Evolutionary conservation across 2,888 invertebrate species (phyloP), one percentile per base, ranked within the genome.

Genomic region (Pocota personata): DNA sequence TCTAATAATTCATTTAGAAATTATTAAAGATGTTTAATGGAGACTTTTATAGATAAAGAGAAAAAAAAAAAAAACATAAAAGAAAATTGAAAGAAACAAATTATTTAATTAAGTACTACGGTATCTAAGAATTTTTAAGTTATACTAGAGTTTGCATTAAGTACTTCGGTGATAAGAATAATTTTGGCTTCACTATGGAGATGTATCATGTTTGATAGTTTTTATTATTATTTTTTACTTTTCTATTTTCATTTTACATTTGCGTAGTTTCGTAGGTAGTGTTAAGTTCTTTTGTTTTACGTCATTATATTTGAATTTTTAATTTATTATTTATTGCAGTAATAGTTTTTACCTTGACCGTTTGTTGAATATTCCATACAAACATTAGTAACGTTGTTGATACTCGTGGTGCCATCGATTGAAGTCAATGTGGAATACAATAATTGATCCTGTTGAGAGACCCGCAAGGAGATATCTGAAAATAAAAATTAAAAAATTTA

Each of bases 401-500:
- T 97, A 98, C 93, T 98, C 98, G 92, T 98, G 98, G 93, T 98
- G 98, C 98, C 98, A 98, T 91, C 97, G 95, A 93, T 99, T 99
- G 94, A 99, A 99, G 93, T 99, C 99, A 92, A 99, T 98, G 94
- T 99, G 99, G 94, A 99, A 99, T 90, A 99, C 98, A 86, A 99
- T 98, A 89, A 99, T 96, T 69, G 99, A 98, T 69, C 99, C 99
- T 89, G 99, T 98, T 77, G 98, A 98, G 77, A 99, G 94, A 71
- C 99, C 99, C 89, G 99, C 99, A 90, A 99, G 94, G 89, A 99
- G 94, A 94, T 98, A 99, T 93, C 98, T 99, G 57, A 14, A 88
- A 48, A 43, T n/a, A n/a, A 10, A 27, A 24, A 67, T n/a, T 27
- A 64, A 67, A 16, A 16, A 75, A 72, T 48, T n/a, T n/a, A n/a